Base-by-base conservation (phyloP, 2,113 vertebrate species). In the Rhinolophus sinicus region DNA sequence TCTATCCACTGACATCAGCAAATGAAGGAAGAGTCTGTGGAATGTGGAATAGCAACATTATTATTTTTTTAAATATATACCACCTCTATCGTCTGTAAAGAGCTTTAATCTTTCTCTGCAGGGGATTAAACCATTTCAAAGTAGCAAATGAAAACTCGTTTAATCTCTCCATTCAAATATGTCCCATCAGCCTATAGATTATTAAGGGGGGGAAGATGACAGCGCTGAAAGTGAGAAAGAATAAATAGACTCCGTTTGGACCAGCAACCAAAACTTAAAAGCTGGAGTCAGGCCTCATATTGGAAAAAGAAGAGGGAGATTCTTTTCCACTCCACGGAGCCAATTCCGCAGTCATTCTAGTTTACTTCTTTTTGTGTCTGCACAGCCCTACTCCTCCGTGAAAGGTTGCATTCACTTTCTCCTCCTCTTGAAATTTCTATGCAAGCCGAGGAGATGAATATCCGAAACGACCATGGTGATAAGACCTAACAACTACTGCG, bases 71-170 rank as follows among this genome's bases (percentile, higher is more conserved):
- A 9, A 60, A 24, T 54, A 64, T 64, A 64, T 28, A 5, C 28
- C 84, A 54, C 50, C 28, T 47, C 15, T 3, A 0, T 3, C 1
- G 1, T 96, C 73, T 83, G 80, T 65, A 91, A 95, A 78, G 38
- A 82, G 77, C 84, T 95, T 93, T 92, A 24, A 72, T 82, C 81
- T 88, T 73, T 88, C 40, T 89, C 95, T 65, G 70, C 19, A 69
- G 35, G 78, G 54, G 50, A 82, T 97, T 80, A 82, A 95, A 94
- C 93, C 0, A 4, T 88, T 94, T 85, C 52, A 16, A 94, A 96
- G 94, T 22, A 75, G 50, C 86, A 62, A 81, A 38, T 2, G 76
- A 90, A 96, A 96, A 72, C 83, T 81, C 89, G 56, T 83, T 64
- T 95, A 80, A 65, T 90, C 94, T 70, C 2, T 2, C 58, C 28